Evolutionary conservation across 1,140 invertebrate genomes (phyloP).

Genomic region (Liolophura sinensis): DNA sequence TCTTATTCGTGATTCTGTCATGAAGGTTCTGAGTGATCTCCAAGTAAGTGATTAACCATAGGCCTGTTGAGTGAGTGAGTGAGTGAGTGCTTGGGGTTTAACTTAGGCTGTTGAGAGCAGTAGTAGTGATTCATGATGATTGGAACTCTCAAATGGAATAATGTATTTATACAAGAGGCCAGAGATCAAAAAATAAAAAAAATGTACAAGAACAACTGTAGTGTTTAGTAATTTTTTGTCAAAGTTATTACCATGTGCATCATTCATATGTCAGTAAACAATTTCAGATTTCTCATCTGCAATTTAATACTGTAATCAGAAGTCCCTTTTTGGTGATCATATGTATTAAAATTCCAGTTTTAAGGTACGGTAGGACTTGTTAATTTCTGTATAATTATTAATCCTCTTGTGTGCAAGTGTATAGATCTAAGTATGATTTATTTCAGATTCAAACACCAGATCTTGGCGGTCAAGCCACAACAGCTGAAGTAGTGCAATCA

Average conservation of each 20-base stretch:
- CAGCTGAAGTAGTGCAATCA: slow-evolving; percentile 89
- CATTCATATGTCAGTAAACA: too few relatives aligned
- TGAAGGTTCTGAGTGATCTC: slow-evolving; percentile 84
- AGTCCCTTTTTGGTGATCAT: not conserved
- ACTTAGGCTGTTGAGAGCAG: not conserved
- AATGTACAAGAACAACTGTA: too few relatives aligned
- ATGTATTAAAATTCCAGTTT: not conserved
- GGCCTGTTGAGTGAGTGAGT: not conserved
- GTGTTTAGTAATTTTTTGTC: too few relatives aligned
- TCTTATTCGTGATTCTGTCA: slow-evolving; percentile 84
- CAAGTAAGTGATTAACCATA: slow-evolving; percentile 67
- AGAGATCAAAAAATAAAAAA: too few relatives aligned
- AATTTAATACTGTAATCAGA: not conserved
- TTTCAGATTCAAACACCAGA: slow-evolving; percentile 81
- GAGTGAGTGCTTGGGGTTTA: not conserved
- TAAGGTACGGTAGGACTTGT: not conserved
- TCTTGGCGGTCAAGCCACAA: slow-evolving; percentile 90
- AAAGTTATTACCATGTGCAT: too few relatives aligned
- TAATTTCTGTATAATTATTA: not conserved
- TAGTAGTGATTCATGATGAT: not conserved
- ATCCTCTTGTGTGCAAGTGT: not conserved
- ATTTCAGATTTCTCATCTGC: not conserved
- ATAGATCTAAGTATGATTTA: slow-evolving; percentile 8
- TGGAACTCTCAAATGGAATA: not conserved
- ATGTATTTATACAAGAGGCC: too few relatives aligned